Base-by-base conservation (phyloP, 1,140 invertebrate species). In the Bombus vancouverensis region DNA sequence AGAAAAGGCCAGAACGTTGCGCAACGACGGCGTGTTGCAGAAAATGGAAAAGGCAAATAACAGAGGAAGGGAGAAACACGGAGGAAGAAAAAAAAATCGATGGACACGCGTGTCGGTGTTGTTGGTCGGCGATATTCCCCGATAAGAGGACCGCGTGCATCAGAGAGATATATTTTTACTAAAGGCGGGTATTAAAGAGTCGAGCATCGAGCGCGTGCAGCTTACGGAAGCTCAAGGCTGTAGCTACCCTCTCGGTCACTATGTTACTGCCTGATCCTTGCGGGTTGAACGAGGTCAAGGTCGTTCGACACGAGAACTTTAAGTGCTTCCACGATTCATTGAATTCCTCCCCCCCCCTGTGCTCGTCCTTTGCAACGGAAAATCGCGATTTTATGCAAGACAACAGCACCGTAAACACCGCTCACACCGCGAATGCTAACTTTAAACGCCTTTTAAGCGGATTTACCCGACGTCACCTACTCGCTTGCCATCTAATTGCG, bases 261-360 rank as follows among this genome's bases (percentile, higher is more conserved):
- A 70, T 78, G 79, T 57, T 80, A 79, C 66, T 37, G 62, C 76
- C 62, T 83, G 85, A 88, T 85, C 79, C 85, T 82, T 85, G 59
- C 72, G 62, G 75, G 39, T 18, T 32, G 75, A 87, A 92, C 47
- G 89, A 47, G 91, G 91, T 92, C 91, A 92, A 89, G 91, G 91
- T 87, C 88, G 76, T 78, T 44, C 32, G 44, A 66, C 25, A 71
- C 28, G 84, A 66, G 73, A 89, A 90, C 89, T 91, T 91, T 86
- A 92, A 90, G 88, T 88, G 91, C 90, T 92, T 92, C 91, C 66
- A 88, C 78, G 57, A 79, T 90, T 85, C 85, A 71, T 37, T 88
- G 75, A 89, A 85, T 88, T 57, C 68, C 44, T 3, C 34, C 68
- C 1, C 65, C 5, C 65, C 62, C 25, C 25, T 13, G 34, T 37